Conservation (phyloP, 2,888 invertebrate species). For the Thereva unica region DNA sequence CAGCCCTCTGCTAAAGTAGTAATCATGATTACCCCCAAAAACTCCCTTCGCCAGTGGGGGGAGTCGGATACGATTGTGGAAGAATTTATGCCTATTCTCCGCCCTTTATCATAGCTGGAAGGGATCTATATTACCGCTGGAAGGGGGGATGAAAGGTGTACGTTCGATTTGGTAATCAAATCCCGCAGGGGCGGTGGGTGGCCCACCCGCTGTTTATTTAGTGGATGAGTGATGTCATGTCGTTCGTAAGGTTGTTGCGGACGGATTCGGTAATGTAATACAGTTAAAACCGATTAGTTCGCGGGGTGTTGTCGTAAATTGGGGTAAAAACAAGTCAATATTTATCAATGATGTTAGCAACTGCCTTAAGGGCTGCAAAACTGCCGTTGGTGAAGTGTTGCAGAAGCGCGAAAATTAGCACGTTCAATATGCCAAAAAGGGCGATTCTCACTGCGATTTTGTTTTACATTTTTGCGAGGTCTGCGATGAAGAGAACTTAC, state of each 20-base stretch:
- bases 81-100: not conserved
- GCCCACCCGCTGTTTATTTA: conserved; percentile 10
- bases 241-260: not conserved
- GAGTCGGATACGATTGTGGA: conserved; percentile 10
- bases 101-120: conserved; percentile 14
- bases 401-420: no score
- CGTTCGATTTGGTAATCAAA: conserved; percentile 2
- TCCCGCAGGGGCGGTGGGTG: conserved; percentile 5
- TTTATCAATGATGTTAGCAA: no score
- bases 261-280: not conserved
- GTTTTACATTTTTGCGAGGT: no score
- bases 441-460: no score
- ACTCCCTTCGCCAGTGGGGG: not conserved
- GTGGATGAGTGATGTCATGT: conserved; percentile 6
- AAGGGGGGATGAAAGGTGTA: not conserved
- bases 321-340: no score
- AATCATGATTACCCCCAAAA: conserved; percentile 13
- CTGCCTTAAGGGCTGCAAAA: no score
- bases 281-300: no score
- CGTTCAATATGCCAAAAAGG: no score
- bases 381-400: no score
- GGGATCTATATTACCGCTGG: conserved; percentile 23
- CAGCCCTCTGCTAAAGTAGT: conserved; percentile 6
- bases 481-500: no score
- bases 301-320: no score